phyloP scores from a whole-genome alignment of 2,888 invertebrate genomes.

The Nebria salina region DNA sequence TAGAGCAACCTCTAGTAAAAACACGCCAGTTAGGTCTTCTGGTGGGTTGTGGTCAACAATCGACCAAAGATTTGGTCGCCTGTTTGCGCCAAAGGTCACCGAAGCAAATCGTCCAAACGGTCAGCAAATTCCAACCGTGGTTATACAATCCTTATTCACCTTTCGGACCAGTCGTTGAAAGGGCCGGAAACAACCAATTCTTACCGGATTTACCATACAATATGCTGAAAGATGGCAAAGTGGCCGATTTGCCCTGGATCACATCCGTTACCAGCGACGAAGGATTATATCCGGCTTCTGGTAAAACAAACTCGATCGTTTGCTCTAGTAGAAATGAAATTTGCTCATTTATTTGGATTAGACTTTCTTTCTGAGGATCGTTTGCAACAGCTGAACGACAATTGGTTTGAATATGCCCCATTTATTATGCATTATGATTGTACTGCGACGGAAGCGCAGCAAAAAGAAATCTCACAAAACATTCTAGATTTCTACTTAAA shows the following conservation, averaged over 20 bases:
- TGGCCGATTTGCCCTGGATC: constrained; percentile 57
- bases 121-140: constrained; percentile 47
- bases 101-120: constrained; percentile 49
- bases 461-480: constrained; percentile 53
- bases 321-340: neutral
- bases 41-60: constrained; percentile 54
- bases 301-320: constrained; percentile 50
- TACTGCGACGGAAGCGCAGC: constrained; percentile 53
- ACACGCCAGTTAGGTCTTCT: constrained; percentile 51
- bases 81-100: constrained; percentile 55
- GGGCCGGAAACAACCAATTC: constrained; percentile 51
- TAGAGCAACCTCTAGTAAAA: constrained; percentile 51
- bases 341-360: neutral
- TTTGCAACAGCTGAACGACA: constrained; percentile 51
- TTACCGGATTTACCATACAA: constrained; percentile 55
- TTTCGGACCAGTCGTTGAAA: constrained; percentile 58
- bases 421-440: constrained; percentile 60
- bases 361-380: constrained; percentile 11
- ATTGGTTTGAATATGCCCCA: constrained; percentile 59
- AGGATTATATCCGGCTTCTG: constrained; percentile 55
- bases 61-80: constrained; percentile 51
- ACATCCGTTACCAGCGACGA: constrained; percentile 57
- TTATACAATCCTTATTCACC: constrained; percentile 52
- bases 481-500: constrained; percentile 58
- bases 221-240: constrained; percentile 53